These are phyloP conservation scores for Drosophila repletoides DNA, from an alignment of 1,140 invertebrate genomes.

Conservation along the genomic window DNA sequence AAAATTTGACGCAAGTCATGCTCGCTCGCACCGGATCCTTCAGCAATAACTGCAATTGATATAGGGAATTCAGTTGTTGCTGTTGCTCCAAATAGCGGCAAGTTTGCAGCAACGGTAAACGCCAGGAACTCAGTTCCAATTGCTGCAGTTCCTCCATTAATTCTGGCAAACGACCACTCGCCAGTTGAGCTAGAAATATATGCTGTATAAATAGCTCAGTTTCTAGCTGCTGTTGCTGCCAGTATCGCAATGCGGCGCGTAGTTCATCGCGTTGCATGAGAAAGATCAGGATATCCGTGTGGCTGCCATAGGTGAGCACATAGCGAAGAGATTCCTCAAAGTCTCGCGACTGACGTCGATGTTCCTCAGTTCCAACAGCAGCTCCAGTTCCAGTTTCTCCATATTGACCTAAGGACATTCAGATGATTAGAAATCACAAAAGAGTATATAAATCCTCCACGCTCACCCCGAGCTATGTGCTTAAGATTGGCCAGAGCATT, in stretches of 20 bases:
- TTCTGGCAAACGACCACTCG: constrained; percentile 84
- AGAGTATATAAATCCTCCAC: too few species aligned
- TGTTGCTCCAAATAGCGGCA: constrained; percentile 87
- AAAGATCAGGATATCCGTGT: constrained; percentile 87
- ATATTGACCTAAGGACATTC: too few species aligned
- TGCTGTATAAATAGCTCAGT: constrained; percentile 88
- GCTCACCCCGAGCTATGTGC: constrained; percentile 84
- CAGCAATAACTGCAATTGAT: constrained; percentile 87
- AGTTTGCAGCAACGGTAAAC: constrained; percentile 86
- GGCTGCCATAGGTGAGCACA: constrained; percentile 87
- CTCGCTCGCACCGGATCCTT: constrained; percentile 88
- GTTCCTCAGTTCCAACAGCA: constrained; percentile 71
- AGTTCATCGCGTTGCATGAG: constrained; percentile 86
- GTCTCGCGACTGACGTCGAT: constrained; percentile 83
- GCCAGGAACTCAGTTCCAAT: constrained; percentile 85
- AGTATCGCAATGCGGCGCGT: constrained; percentile 85
- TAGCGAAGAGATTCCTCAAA: constrained; percentile 90
- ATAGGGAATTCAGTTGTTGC: constrained; percentile 86
- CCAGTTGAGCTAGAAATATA: constrained; percentile 87
- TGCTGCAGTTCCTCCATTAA: constrained; percentile 85
- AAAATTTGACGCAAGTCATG: constrained; percentile 89
- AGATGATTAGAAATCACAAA: too few species aligned
- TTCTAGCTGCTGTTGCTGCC: constrained; percentile 86
- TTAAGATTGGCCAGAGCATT: constrained; percentile 84
- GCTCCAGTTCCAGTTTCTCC: constrained; percentile 52